Conservation (phyloP, 1,140 invertebrate genomes). For the Macrobrachium rosenbergii region DNA sequence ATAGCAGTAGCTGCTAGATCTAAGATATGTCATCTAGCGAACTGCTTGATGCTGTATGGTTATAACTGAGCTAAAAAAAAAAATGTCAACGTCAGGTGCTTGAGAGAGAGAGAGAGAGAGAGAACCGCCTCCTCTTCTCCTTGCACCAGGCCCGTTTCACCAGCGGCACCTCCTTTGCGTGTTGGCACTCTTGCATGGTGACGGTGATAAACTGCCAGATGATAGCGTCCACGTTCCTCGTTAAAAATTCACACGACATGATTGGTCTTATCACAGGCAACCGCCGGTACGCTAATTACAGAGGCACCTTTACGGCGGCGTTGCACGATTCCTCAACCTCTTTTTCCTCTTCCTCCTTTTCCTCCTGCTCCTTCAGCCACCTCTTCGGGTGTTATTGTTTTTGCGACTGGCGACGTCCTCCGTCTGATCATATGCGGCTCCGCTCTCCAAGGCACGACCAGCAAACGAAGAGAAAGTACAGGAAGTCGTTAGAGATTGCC, state of each 20-base stretch:
- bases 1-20: too few species aligned
- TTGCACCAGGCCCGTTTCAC: background rate
- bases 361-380: background rate
- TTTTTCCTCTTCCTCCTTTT: background rate
- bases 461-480: too few species aligned
- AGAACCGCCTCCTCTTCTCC: background rate
- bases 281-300: slow-evolving; percentile 56
- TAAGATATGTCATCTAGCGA: too few species aligned
- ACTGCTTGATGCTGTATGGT: too few species aligned
- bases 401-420: too few species aligned
- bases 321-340: slow-evolving; percentile 23
- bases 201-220: slow-evolving; percentile 51
- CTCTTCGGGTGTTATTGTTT: too few species aligned
- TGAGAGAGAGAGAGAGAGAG: too few species aligned
- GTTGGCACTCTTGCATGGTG: slow-evolving; percentile 52
- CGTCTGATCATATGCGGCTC: too few species aligned
- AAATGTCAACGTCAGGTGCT: too few species aligned
- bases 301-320: slow-evolving; percentile 34
- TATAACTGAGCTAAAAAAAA: too few species aligned
- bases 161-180: slow-evolving; percentile 12
- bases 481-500: too few species aligned
- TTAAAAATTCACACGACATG: slow-evolving; percentile 61
- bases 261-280: slow-evolving; percentile 58
- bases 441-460: too few species aligned
- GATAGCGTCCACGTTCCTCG: slow-evolving; percentile 53